Percentiles rank a stretch among this genome's conserved stretches.
Conservation (phyloP, 2,113 vertebrate genomes). For the Gasterosteus nipponicus region DNA sequence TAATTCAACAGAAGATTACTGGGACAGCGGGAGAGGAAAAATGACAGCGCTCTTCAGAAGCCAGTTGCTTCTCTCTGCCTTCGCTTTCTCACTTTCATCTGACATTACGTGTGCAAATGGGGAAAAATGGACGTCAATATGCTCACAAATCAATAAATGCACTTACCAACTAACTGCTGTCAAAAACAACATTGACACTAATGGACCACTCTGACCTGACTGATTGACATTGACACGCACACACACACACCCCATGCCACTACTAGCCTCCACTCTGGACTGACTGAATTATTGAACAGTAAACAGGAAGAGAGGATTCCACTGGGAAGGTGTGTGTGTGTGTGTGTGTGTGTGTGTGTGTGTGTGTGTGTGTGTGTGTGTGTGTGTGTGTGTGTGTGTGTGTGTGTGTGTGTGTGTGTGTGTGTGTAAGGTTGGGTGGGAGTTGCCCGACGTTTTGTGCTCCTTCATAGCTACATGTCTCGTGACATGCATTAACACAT, state of each 20-base stretch:
- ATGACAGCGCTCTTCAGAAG: slow-evolving; percentile 23
- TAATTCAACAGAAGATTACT: slow-evolving; percentile 47
- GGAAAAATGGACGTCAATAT: slow-evolving; percentile 44
- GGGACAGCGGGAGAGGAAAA: slow-evolving; percentile 39
- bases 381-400: slow-evolving; percentile 12
- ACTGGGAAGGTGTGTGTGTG: slow-evolving; percentile 11
- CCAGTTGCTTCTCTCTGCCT: background rate
- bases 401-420: slow-evolving; percentile 5
- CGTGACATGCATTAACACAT: slow-evolving; percentile 1
- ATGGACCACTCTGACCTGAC: slow-evolving; percentile 66
- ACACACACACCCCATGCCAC: slow-evolving; percentile 18
- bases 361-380: slow-evolving; percentile 16
- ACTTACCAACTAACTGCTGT: slow-evolving; percentile 70
- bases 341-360: slow-evolving; percentile 26
- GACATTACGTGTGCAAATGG: slow-evolving; percentile 54
- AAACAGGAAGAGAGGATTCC: slow-evolving; percentile 73
- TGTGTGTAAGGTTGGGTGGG: slow-evolving; percentile 14
- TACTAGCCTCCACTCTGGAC: slow-evolving; percentile 60
- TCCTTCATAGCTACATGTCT: slow-evolving; percentile 16
- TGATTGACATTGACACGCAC: slow-evolving; percentile 23
- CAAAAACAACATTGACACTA: slow-evolving; percentile 69
- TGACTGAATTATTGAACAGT: slow-evolving; percentile 75
- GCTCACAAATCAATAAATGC: slow-evolving; percentile 71
- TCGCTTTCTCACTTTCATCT: slow-evolving; percentile 32
- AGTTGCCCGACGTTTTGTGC: slow-evolving; percentile 36